Conservation (phyloP, 1,140 invertebrate genomes). For the Bombus difficillimus region DNA sequence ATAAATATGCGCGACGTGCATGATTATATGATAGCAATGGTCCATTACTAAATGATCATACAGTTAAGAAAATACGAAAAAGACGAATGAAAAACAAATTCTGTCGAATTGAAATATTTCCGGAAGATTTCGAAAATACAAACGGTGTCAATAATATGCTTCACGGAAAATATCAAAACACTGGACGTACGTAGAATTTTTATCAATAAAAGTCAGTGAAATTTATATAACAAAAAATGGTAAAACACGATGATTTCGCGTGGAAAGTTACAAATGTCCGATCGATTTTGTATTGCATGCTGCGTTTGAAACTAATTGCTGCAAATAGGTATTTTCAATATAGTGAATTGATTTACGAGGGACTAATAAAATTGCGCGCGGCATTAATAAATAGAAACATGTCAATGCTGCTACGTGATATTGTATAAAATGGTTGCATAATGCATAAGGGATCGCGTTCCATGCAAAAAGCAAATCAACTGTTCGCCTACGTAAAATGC, state of each 20-base stretch:
- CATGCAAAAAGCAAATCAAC: slow-evolving; percentile 21
- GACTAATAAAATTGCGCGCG: neutral
- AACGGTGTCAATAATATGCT: neutral
- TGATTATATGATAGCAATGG: neutral
- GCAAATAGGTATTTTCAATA: neutral
- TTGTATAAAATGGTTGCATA: slow-evolving; percentile 13
- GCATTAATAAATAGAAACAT: neutral
- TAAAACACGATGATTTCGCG: neutral
- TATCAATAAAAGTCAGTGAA: neutral
- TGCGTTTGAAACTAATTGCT: neutral
- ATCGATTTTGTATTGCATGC: neutral
- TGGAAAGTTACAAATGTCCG: neutral
- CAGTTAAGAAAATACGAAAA: neutral
- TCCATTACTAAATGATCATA: neutral
- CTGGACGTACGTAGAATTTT: neutral
- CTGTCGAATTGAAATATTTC: neutral
- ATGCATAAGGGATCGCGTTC: neutral
- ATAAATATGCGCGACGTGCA: neutral
- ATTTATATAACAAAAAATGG: neutral
- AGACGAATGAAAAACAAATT: no score
- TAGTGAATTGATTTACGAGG: neutral
- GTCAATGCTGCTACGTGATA: neutral
- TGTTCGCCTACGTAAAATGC: neutral
- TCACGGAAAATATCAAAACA: neutral
- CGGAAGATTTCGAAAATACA: neutral